Conservation (phyloP, 2,888 invertebrate genomes). For the Petrolisthes manimaculis region DNA sequence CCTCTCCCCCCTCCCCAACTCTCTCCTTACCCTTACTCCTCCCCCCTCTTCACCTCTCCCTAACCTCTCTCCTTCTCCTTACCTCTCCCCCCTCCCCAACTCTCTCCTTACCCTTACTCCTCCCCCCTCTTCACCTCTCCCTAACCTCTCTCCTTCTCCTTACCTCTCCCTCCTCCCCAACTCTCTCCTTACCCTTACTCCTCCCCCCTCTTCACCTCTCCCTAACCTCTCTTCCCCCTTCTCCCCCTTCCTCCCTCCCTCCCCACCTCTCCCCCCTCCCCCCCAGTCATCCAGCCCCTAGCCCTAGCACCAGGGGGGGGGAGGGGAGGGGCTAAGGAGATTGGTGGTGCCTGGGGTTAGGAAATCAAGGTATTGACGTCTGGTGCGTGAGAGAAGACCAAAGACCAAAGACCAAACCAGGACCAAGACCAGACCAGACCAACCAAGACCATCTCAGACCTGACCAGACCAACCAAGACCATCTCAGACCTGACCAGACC, state of each 20-base stretch:
- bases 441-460: too few species aligned
- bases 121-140: neutral
- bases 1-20: neutral
- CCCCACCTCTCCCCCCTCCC: neutral
- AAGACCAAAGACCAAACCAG: too few species aligned
- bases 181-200: neutral
- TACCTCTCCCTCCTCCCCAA: neutral
- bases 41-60: neutral
- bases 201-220: neutral
- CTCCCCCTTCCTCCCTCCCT: neutral
- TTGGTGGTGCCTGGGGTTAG: conserved; percentile 1
- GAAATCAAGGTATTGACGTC: conserved; percentile 38
- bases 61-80: neutral
- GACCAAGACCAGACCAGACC: too few species aligned
- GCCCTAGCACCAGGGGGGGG: neutral
- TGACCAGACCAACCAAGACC: too few species aligned
- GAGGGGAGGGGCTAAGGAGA: too few species aligned
- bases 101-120: neutral
- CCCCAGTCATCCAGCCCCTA: neutral
- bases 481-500: too few species aligned
- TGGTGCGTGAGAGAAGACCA: conserved; percentile 18
- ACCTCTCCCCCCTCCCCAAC: neutral
- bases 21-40: neutral
- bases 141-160: neutral
- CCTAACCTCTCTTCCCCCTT: neutral